These are phyloP conservation scores for Ammodramus savannarum DNA, from an alignment of 2,113 vertebrate species.

Conservation along the genomic window DNA sequence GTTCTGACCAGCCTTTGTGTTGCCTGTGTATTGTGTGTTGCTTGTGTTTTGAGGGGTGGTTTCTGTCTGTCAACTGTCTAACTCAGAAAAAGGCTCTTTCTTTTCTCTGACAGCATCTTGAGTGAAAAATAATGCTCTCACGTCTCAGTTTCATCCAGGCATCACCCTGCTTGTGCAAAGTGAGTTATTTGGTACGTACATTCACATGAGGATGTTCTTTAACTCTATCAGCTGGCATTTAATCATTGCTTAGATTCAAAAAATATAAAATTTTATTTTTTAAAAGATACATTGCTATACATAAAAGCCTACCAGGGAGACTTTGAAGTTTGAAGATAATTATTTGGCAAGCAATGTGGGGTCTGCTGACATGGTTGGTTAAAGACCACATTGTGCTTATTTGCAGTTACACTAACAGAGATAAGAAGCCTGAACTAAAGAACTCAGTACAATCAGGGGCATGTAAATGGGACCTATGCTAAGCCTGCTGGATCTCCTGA, in stretches of 20 bases:
- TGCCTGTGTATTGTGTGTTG: neutral
- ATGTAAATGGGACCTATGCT: slow-evolving; percentile 5
- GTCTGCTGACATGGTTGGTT: slow-evolving; percentile 37
- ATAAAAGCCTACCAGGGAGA: slow-evolving; percentile 25
- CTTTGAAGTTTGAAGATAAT: slow-evolving; percentile 53
- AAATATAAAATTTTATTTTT: slow-evolving; percentile 25
- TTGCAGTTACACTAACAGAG: slow-evolving; percentile 46
- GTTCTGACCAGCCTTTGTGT: neutral
- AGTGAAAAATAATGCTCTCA: slow-evolving; percentile 3
- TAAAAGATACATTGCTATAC: neutral
- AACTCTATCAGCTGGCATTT: neutral
- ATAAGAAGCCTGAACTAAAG: slow-evolving; percentile 40
- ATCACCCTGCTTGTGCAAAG: neutral
- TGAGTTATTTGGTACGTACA: neutral
- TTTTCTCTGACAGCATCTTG: neutral
- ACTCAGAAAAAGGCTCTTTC: neutral
- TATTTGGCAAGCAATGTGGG: slow-evolving; percentile 42
- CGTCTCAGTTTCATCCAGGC: neutral
- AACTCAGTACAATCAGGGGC: neutral
- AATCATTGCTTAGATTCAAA: slow-evolving; percentile 12
- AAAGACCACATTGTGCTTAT: slow-evolving; percentile 55
- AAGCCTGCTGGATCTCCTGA: neutral
- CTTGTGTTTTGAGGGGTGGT: neutral
- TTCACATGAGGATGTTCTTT: neutral
- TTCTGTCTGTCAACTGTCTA: neutral